These are phyloP conservation scores for Aptenodytes patagonicus DNA, from an alignment of 2,113 vertebrate species.

Conservation along the genomic window DNA sequence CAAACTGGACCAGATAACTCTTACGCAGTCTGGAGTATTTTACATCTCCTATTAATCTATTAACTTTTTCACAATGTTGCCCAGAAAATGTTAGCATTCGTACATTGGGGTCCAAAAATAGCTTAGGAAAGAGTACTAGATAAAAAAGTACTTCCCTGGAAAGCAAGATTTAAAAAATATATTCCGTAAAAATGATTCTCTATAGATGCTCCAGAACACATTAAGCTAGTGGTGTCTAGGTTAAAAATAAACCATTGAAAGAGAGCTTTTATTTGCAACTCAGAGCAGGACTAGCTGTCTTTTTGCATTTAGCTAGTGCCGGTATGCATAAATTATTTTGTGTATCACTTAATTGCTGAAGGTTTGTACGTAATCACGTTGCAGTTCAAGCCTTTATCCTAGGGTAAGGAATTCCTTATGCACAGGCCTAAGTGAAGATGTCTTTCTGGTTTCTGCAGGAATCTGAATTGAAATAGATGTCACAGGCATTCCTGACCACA, in stretches of 20 bases:
- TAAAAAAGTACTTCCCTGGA: neutral
- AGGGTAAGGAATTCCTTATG: neutral
- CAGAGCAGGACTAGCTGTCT: neutral
- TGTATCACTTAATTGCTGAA: neutral
- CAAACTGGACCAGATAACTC: neutral
- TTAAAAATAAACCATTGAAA: conserved; percentile 2
- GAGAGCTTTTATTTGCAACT: neutral
- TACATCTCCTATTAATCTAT: conserved; percentile 13
- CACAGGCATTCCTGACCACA: neutral
- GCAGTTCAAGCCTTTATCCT: neutral
- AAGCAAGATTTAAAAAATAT: neutral
- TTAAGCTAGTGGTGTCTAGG: neutral
- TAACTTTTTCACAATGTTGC: neutral
- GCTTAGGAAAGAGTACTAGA: neutral
- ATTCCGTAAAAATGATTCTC: neutral
- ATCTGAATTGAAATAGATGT: neutral
- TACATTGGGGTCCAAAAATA: neutral
- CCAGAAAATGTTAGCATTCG: conserved; percentile 25
- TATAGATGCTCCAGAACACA: neutral
- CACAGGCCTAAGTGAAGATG: neutral
- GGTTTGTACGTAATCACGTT: neutral
- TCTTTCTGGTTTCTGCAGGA: neutral
- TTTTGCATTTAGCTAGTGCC: neutral
- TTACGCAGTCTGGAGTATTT: neutral
- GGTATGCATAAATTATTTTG: neutral